Evolutionary conservation across 1,140 invertebrate species (phyloP).

Genomic region (Trinorchestia longiramus): DNA sequence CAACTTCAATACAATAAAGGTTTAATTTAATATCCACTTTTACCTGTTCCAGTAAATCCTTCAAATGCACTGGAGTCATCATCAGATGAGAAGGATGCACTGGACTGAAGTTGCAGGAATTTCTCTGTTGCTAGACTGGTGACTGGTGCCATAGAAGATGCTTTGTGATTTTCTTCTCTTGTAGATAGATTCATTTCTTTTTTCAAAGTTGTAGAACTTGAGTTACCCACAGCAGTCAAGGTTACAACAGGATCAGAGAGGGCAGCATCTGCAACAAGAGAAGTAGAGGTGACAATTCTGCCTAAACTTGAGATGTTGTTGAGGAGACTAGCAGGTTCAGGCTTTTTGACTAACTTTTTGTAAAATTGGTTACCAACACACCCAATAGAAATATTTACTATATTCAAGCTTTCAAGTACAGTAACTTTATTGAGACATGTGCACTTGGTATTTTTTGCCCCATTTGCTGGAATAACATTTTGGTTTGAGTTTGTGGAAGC

Average conservation of each 20-base stretch:
- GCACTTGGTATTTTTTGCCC: not conserved
- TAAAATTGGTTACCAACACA: not conserved
- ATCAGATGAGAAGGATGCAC: not conserved
- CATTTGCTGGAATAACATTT: not conserved
- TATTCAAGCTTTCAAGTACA: not conserved
- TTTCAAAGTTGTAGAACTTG: not conserved
- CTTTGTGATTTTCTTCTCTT: not conserved
- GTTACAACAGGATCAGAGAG: not conserved
- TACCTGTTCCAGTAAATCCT: not conserved
- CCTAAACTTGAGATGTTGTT: not conserved
- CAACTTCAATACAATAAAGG: not conserved
- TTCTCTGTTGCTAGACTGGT: not conserved
- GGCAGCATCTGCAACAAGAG: not conserved
- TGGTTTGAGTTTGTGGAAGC: not conserved
- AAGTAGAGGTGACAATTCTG: not conserved
- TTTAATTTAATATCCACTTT: not conserved
- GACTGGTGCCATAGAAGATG: not conserved
- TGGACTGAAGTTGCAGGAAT: not conserved
- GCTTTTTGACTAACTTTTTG: not conserved
- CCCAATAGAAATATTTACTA: not conserved
- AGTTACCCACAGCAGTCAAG: not conserved
- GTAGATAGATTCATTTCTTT: not conserved
- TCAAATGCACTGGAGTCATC: slow-evolving; percentile 6
- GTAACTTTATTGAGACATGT: not conserved
- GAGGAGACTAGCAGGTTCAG: not conserved